Percentiles rank a stretch among this genome's conserved stretches.
These are phyloP conservation scores for Toxostoma redivivum DNA, from an alignment of 2,113 vertebrate species.

Conservation along the genomic window DNA sequence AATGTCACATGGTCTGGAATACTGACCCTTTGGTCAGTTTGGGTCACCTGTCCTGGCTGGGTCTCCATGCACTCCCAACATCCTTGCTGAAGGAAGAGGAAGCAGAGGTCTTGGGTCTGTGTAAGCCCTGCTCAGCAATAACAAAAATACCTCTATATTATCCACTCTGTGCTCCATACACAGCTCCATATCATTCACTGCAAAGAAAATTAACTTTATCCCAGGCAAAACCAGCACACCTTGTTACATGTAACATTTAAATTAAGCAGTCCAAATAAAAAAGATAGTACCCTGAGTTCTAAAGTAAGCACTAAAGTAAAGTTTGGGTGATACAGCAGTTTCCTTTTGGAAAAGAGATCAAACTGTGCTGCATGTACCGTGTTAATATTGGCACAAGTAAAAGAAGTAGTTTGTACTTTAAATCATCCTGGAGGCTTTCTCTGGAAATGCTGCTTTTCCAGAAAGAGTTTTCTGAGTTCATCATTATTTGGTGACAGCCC, in stretches of 20 bases:
- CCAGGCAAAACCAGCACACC: background rate
- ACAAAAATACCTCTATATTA: background rate
- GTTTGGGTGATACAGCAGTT: background rate
- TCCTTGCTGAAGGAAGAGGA: background rate
- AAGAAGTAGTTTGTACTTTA: background rate
- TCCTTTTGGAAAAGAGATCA: background rate
- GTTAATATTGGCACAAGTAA: background rate
- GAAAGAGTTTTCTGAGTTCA: background rate
- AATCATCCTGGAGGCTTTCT: background rate
- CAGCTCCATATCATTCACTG: background rate
- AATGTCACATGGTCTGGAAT: too few species aligned
- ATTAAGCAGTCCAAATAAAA: background rate
- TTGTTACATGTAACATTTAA: background rate
- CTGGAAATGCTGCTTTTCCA: background rate
- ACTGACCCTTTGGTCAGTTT: too few species aligned
- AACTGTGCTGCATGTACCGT: fast-evolving
- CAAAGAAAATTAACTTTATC: background rate
- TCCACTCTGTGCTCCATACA: background rate
- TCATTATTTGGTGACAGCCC: background rate
- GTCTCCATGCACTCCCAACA: background rate
- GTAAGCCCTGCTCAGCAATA: background rate
- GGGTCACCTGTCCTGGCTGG: too few species aligned
- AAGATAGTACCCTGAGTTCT: too few species aligned
- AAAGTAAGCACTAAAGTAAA: background rate
- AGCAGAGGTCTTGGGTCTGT: background rate